Base-by-base conservation (phyloP, 2,888 invertebrate genomes). In the Amiota mariae region DNA sequence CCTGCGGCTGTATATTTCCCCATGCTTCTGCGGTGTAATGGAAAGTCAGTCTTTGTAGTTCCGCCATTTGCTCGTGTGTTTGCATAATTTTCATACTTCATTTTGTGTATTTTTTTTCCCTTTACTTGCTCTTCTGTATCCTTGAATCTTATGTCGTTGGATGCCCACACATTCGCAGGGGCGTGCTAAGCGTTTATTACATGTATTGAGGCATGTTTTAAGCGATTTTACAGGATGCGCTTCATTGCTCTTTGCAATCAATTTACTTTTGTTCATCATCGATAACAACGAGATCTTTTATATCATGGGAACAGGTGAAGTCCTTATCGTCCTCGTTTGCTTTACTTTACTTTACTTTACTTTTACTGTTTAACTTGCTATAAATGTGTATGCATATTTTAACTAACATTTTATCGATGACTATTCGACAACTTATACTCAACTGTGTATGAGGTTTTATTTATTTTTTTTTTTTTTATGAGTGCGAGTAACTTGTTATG, bases 211-310 rank as follows among this genome's bases (percentile, higher is more conserved):
- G 87, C 86, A 87, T 87, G 86, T 82, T 87, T 87, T 86, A 87
- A 87, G 85, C 87, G 86, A 83, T 88, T 88, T 88, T 87, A 88
- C 87, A 88, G 87, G 87, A 87, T 84, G 82, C 86, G 87, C 87
- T 87, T 86, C 87, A 88, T 88, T 87, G 87, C 86, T 81, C 82
- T 80, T 80, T 83, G 86, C 87, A 86, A 85, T 87, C 85, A 87
- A 86, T 85, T 85, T 87, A 78, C 80, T 79, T 68, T 72, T 59
- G 59, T 20, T 24, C 61, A 46, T 47, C 48, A 57, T 46, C 64
- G 68, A 13, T 61, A 48, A 36, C 36, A 36, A 36, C 36, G 36
- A 36, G 36, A 36, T 36, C 36, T 36, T 36, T 36, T 36, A 36
- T 36, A 36, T 36, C 36, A 36, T 36, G 36, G 47, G 24, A 66